Evolutionary conservation across 1,140 invertebrate genomes (phyloP), one percentile per base, ranked within the genome.

Genomic region (Drosophila nigrodunni): DNA sequence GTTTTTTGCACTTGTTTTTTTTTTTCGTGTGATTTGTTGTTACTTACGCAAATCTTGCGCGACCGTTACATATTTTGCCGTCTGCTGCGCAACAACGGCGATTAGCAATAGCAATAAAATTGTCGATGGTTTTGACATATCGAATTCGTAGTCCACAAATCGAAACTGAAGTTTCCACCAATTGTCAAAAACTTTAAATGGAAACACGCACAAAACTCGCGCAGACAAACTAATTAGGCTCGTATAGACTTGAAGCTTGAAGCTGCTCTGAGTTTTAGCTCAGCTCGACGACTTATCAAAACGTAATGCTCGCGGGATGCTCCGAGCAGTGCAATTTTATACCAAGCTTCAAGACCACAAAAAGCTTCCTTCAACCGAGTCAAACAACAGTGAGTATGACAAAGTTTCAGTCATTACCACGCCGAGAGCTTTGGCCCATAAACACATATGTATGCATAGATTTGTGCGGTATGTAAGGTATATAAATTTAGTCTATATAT

Each of bases 1-100:
- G 57, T 64, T 21, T 57, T 61, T 72, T 59, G 30, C 58, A 52
- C 64, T 77, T 61, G 39, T 79, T 79, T 58, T 59, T 6, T 1
- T n/a, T 15, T 15, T 15, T 18, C 62, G 13, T 52, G 46, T 50
- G 13, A 18, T 70, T 73, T 73, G 41, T 18, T 47, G 25, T 41
- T 79, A 91, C 90, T 92, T 92, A 92, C 90, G 90, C 90, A 92
- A 92, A 91, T 92, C 81, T 88, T 88, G 88, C 59, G 83, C 83
- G 41, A 65, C 58, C 47, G 76, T 74, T 87, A 76, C 68, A 78
- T 44, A 73, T 61, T 77, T 61, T 44, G 68, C 34, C 21, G 71
- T 60, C 55, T 82, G 66, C 82, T 86, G 83, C 79, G 83, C 77
- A 89, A 89, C 50, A 30, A 66, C 58, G 47, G 72, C 86, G 65